These are phyloP conservation scores for Falcaria lacertinaria DNA, from an alignment of 2,888 invertebrate species.

Conservation along the genomic window DNA sequence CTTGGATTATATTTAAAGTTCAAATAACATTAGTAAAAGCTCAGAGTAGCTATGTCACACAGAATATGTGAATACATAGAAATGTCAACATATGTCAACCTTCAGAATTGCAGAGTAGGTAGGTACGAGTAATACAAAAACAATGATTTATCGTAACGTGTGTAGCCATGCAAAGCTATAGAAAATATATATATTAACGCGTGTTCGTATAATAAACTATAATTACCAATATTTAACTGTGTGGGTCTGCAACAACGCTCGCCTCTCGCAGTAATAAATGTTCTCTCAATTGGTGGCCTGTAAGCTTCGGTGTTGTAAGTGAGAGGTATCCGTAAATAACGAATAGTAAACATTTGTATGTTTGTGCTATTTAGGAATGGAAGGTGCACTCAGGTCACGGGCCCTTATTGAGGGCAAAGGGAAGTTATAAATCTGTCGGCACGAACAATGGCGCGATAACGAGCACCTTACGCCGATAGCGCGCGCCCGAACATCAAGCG, in stretches of 20 bases:
- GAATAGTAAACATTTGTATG: slow-evolving; percentile 16
- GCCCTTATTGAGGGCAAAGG: slow-evolving; percentile 79
- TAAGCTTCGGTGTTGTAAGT: background rate
- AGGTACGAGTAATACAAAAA: no score
- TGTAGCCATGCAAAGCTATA: background rate
- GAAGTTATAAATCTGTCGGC: slow-evolving; percentile 79
- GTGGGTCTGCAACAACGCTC: no score
- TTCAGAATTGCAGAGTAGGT: no score
- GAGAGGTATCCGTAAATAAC: slow-evolving; percentile 3
- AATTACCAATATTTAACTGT: no score
- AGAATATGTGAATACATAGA: no score
- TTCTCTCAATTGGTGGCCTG: background rate
- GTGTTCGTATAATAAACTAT: no score
- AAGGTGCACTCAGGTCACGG: slow-evolving; percentile 62
- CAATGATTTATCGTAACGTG: no score
- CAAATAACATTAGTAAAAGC: no score
- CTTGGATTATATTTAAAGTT: no score
- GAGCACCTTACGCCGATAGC: slow-evolving; percentile 67
- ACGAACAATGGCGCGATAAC: slow-evolving; percentile 77
- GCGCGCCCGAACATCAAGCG: slow-evolving; percentile 19
- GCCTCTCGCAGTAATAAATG: background rate
- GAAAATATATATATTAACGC: no score
- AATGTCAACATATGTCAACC: no score
- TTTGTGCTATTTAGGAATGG: slow-evolving; percentile 43
- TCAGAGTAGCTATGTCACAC: no score